These are phyloP conservation scores for Hybos culiciformis DNA, from an alignment of 2,888 invertebrate species.

Conservation along the genomic window DNA sequence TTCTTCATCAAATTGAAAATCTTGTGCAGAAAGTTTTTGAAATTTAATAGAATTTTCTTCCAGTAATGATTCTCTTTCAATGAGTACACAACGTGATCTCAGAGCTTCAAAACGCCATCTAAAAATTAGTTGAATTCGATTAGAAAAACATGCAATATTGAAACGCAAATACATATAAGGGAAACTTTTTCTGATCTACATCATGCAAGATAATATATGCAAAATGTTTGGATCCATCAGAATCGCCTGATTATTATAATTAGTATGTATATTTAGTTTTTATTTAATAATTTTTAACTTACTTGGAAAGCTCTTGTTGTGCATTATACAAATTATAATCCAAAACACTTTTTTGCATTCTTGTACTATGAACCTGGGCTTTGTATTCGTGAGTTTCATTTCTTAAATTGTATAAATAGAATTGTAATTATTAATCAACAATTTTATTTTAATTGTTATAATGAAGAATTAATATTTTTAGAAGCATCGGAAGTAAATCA, in stretches of 20 bases:
- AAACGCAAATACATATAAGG: too few species aligned
- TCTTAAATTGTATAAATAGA: slow-evolving; percentile 20
- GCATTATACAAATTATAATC: slow-evolving; percentile 28
- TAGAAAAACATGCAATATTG: background rate
- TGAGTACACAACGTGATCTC: slow-evolving; percentile 29
- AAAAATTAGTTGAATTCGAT: background rate
- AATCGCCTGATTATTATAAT: too few species aligned
- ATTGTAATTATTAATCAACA: background rate
- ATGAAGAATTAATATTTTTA: too few species aligned
- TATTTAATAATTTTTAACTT: slow-evolving; percentile 1
- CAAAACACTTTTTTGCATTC: slow-evolving; percentile 28
- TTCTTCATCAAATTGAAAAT: slow-evolving; percentile 22
- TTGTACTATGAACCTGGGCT: slow-evolving; percentile 26
- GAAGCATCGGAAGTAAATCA: too few species aligned
- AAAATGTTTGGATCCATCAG: too few species aligned
- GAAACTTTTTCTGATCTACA: too few species aligned
- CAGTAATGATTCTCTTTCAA: slow-evolving; percentile 30
- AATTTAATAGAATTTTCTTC: slow-evolving; percentile 27
- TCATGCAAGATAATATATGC: too few species aligned
- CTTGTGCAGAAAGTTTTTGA: slow-evolving; percentile 22
- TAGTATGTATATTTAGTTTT: background rate
- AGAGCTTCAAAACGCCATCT: slow-evolving; percentile 35
- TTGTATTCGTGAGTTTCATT: slow-evolving; percentile 33
- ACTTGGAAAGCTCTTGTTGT: slow-evolving; percentile 32
- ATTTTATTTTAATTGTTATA: background rate